Evolutionary conservation across 2,113 vertebrate species (phyloP), one percentile per base, ranked within the genome.

Genomic region (Limnothrissa miodon): DNA sequence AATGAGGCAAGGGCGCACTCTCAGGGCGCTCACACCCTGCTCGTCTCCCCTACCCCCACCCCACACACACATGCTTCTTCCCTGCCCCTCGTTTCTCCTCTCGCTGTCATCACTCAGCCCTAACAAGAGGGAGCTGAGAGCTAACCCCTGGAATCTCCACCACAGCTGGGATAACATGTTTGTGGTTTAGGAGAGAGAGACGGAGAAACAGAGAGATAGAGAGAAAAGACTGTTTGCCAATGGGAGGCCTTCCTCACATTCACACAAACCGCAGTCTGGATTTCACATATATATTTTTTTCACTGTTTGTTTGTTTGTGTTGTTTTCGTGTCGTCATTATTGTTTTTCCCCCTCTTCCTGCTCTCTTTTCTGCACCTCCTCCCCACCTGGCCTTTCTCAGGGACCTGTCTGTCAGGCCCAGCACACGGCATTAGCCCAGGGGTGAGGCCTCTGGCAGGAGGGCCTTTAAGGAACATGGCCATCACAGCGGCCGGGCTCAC

Each of bases 11-110:
- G 89, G 92, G 85, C 91, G 89, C 88, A 90, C 91, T 90, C 88
- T 89, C 95, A 95, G 95, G 95, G 95, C 95, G 93, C 96, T 96
- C 95, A 94, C 96, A 96, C 96, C 95, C 97, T 95, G 95, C 90
- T 95, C 66, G 90, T 95, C 96, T 96, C 96, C 95, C 95, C 89
- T 85, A 86, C 70, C 88, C 87, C 91, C 91, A 95, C 96, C 86
- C 94, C 89, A 85, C 87, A 62, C 89, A 88, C 91, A 91, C 95
- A 90, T 95, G 95, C 96, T 96, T 95, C 95, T 89, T 86, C 87
- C 78, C 89, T 88, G 91, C 91, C 95, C 96, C 96, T 97, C 96
- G 95, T 97, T 95, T 97, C 96, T 96, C 94, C 96, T 95, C 95
- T 97, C 95, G 95, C 96, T 86, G 94, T 33, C 66, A 74, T 74